These are phyloP conservation scores for Calliopsis andreniformis DNA, from an alignment of 1,140 invertebrate species.

Conservation along the genomic window DNA sequence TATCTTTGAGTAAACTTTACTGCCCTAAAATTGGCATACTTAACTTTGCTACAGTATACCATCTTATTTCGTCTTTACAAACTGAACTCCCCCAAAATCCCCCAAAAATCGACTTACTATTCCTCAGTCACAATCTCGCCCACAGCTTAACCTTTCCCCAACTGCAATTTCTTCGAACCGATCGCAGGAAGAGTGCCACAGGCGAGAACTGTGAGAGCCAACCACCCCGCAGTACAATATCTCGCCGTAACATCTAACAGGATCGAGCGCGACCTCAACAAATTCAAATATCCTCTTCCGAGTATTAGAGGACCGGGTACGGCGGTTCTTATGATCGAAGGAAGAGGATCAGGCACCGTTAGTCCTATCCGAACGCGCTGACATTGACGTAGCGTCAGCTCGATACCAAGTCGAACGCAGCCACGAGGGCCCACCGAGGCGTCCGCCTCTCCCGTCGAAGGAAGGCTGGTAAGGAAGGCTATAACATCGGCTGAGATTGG, in stretches of 20 bases:
- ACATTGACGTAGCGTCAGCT: constrained; percentile 66
- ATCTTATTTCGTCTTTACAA: too few relatives aligned
- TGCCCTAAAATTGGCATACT: too few relatives aligned
- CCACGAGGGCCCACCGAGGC: constrained; percentile 14
- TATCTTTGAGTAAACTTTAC: too few relatives aligned
- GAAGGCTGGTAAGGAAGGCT: constrained; percentile 51
- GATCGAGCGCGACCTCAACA: constrained; percentile 50
- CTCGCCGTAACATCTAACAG: neutral
- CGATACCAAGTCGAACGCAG: constrained; percentile 49
- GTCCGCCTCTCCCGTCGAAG: neutral
- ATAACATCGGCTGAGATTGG: constrained; percentile 71
- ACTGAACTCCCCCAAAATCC: too few relatives aligned
- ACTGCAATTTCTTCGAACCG: too few relatives aligned
- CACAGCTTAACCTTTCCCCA: too few relatives aligned
- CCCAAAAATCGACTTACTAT: too few relatives aligned
- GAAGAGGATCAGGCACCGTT: constrained; percentile 52
- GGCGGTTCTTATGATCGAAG: constrained; percentile 33
- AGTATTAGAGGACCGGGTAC: constrained; percentile 27
- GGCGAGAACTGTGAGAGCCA: neutral
- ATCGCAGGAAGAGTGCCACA: too few relatives aligned
- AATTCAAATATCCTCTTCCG: constrained; percentile 46
- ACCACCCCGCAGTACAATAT: constrained; percentile 25
- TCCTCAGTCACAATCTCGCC: too few relatives aligned
- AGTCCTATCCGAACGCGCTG: constrained; percentile 50
- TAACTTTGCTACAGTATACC: too few relatives aligned